Percentiles rank a stretch among this genome's conserved stretches.
These are phyloP conservation scores for Eustalomyia histrio DNA, from an alignment of 2,888 invertebrate species.

Conservation along the genomic window DNA sequence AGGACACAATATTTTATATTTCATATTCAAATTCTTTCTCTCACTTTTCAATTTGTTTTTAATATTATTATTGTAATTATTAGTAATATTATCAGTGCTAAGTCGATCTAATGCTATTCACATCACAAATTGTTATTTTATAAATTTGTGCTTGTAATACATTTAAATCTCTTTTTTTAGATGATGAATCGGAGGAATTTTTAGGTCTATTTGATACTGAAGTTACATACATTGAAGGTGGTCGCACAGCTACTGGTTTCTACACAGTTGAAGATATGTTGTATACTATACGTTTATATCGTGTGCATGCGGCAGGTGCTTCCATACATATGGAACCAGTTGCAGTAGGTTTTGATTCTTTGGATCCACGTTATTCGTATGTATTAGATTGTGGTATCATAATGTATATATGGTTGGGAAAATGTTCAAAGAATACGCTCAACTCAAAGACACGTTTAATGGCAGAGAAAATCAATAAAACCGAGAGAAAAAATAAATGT, in stretches of 20 bases:
- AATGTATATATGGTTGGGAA: conserved; percentile 92
- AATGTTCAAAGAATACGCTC: conserved; percentile 91
- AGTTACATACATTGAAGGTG: conserved; percentile 97
- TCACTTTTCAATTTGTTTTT: no score
- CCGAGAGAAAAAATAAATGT: conserved; percentile 96
- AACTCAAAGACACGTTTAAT: conserved; percentile 89
- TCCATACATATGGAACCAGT: conserved; percentile 95
- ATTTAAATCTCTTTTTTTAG: conserved; percentile 57
- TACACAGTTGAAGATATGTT: conserved; percentile 96
- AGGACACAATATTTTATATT: no score
- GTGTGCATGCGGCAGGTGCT: conserved; percentile 92
- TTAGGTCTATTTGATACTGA: conserved; percentile 93
- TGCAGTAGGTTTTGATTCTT: conserved; percentile 83
- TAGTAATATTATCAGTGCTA: no score
- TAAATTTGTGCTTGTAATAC: no score
- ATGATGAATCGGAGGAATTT: conserved; percentile 97
- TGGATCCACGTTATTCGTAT: conserved; percentile 96
- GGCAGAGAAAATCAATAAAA: conserved; percentile 99
- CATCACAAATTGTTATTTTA: no score
- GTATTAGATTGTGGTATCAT: conserved; percentile 91
- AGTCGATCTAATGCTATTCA: no score
- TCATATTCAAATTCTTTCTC: no score
- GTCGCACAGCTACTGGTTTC: conserved; percentile 97
- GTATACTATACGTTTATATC: conserved; percentile 90
- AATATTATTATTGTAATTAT: no score